Percentiles rank a stretch among this genome's conserved stretches.
Evolutionary conservation across 35 echinoderm and acorn worm genomes (phyloP).

Genomic region (Amphiura filiformis): DNA sequence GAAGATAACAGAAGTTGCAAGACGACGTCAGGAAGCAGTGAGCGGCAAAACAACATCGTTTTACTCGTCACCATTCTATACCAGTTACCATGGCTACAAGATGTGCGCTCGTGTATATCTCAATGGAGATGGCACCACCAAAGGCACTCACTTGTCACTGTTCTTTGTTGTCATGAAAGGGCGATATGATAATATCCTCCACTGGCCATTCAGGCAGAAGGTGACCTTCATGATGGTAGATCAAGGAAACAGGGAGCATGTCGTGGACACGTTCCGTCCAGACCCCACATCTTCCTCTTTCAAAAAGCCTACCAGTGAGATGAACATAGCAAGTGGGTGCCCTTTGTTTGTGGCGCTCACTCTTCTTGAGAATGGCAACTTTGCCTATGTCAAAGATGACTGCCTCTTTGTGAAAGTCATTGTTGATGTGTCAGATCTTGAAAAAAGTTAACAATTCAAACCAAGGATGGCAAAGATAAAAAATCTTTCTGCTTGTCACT

Average conservation of each 20-base stretch:
- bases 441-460: slow-evolving; percentile 5
- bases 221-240: slow-evolving; percentile 50
- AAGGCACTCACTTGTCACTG: slow-evolving; percentile 50
- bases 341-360: slow-evolving; percentile 47
- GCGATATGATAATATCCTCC: slow-evolving; percentile 51
- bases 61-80: slow-evolving; percentile 32
- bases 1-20: slow-evolving; percentile 9
- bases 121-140: slow-evolving; percentile 35
- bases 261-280: slow-evolving; percentile 72
- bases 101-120: too few relatives aligned
- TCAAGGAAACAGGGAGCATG: slow-evolving; percentile 31
- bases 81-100: slow-evolving; percentile 2
- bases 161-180: slow-evolving; percentile 78
- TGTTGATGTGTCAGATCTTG: slow-evolving; percentile 44
- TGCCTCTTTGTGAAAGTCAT: slow-evolving; percentile 51
- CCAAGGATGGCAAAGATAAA: too few relatives aligned
- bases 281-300: slow-evolving; percentile 71
- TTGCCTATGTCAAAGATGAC: slow-evolving; percentile 52
- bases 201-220: slow-evolving; percentile 61
- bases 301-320: slow-evolving; percentile 60
- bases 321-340: slow-evolving; percentile 82
- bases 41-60: slow-evolving; percentile 34
- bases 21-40: neutral
- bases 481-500: slow-evolving; percentile 30
- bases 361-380: slow-evolving; percentile 14